Evolutionary conservation across 1,140 invertebrate species (phyloP).

Genomic region (Bombus consobrinus): DNA sequence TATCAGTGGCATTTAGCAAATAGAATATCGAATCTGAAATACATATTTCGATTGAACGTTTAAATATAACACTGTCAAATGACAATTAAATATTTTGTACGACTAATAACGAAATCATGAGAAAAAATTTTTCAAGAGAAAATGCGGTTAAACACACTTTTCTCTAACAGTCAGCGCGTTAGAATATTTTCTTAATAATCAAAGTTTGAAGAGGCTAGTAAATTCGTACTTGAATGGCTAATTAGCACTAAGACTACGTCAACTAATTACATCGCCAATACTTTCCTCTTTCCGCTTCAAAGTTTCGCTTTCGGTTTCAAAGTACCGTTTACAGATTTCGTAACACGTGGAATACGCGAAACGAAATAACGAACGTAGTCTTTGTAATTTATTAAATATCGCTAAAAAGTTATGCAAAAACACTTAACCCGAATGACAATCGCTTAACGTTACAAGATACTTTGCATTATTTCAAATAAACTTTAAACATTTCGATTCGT

Average conservation of each 20-base stretch:
- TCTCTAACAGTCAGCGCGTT: background rate
- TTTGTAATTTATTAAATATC: too few species aligned
- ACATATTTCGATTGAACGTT: background rate
- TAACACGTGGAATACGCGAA: background rate
- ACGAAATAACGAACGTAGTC: too few species aligned
- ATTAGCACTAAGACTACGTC: constrained; percentile 11
- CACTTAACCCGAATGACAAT: too few species aligned
- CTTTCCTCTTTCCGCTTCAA: background rate
- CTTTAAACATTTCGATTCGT: too few species aligned
- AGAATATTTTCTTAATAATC: constrained; percentile 31
- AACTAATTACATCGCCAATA: constrained; percentile 4
- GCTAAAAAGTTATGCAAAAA: too few species aligned
- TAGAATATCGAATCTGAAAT: too few species aligned
- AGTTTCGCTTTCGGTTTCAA: background rate
- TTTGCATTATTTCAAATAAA: too few species aligned
- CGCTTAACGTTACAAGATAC: too few species aligned
- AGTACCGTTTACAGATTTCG: constrained; percentile 31
- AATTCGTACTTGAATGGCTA: constrained; percentile 11
- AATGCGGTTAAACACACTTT: background rate
- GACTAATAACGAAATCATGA: background rate
- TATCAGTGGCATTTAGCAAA: too few species aligned
- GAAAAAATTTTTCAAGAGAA: background rate
- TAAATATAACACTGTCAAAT: background rate
- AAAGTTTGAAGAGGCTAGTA: constrained; percentile 12
- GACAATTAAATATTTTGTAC: background rate